A percentile compares a stretch with the other conserved stretches of the same genome.
These are phyloP conservation scores for Arrhamphus sclerolepis DNA, from an alignment of 2,797 vertebrate genomes.

Conservation along the genomic window DNA sequence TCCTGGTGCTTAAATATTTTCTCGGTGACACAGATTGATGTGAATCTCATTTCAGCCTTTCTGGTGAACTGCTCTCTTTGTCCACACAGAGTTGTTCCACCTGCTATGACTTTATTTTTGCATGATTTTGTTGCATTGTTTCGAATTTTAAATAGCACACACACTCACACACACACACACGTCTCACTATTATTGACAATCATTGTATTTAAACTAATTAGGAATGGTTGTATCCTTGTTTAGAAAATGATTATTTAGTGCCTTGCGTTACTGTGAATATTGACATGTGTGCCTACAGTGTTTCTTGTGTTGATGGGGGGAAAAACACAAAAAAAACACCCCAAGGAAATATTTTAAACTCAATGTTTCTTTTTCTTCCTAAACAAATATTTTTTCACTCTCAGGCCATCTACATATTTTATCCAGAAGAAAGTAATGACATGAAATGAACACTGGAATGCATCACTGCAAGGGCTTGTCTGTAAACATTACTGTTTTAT, in stretches of 20 bases:
- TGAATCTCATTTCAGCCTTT: conserved; percentile 5
- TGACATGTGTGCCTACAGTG: conserved; percentile 18
- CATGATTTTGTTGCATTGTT: conserved; percentile 1
- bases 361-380: conserved; percentile 6
- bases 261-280: conserved; percentile 32
- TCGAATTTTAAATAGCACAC: neutral
- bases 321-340: conserved; percentile 10
- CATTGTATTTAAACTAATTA: conserved; percentile 26
- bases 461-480: conserved; percentile 40
- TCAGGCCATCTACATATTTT: conserved; percentile 60
- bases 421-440: conserved; percentile 41
- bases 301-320: conserved; percentile 19
- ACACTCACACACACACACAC: too few species aligned
- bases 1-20: conserved; percentile 23
- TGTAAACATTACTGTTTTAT: conserved; percentile 53
- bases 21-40: conserved; percentile 7
- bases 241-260: too few species aligned
- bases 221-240: conserved; percentile 29
- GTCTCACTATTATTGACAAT: conserved; percentile 14
- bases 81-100: too few species aligned
- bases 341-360: neutral
- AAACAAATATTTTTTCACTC: conserved; percentile 51
- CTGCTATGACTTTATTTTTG: conserved; percentile 9
- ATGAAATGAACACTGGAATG: conserved; percentile 47
- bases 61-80: too few species aligned